phyloP scores from a whole-genome alignment of 2,797 vertebrate genomes.

The Karalla daura region DNA sequence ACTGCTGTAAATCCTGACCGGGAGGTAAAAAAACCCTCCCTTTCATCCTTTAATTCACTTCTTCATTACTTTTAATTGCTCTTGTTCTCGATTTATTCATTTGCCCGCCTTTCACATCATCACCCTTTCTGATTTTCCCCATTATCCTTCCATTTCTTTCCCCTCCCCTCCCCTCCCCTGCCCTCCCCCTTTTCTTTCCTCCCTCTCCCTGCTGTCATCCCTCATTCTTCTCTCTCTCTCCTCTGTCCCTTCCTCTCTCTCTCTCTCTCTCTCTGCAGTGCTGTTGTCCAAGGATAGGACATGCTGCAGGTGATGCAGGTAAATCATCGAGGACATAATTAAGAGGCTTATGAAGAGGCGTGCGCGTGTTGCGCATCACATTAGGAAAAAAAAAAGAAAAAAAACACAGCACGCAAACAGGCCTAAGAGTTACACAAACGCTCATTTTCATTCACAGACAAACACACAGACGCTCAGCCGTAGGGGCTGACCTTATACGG shows the following conservation, averaged over 20 bases:
- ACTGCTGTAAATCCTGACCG: too few relatives aligned
- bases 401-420: conserved; percentile 57
- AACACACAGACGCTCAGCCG: conserved; percentile 71
- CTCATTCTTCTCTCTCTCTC: conserved; percentile 19
- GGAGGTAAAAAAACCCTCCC: too few relatives aligned
- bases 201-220: conserved; percentile 2
- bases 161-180: not conserved
- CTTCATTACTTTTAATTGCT: conserved; percentile 8
- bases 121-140: not conserved
- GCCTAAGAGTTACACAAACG: conserved; percentile 67
- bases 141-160: not conserved
- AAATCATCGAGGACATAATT: conserved; percentile 88
- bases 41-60: not conserved
- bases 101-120: not conserved
- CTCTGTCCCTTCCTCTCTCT: conserved; percentile 43
- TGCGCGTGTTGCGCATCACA: conserved; percentile 59
- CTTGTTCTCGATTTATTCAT: not conserved
- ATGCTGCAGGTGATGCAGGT: conserved; percentile 80
- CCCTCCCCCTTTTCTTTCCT: not conserved
- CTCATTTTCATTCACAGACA: conserved; percentile 73
- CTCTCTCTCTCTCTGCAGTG: conserved; percentile 46
- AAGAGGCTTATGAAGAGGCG: conserved; percentile 82
- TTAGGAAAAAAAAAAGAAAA: conserved; percentile 54
- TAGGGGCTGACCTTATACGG: conserved; percentile 81
- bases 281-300: conserved; percentile 81